Evolutionary conservation across 2,113 vertebrate species (phyloP).

Genomic region (Prunella fulvescens): DNA sequence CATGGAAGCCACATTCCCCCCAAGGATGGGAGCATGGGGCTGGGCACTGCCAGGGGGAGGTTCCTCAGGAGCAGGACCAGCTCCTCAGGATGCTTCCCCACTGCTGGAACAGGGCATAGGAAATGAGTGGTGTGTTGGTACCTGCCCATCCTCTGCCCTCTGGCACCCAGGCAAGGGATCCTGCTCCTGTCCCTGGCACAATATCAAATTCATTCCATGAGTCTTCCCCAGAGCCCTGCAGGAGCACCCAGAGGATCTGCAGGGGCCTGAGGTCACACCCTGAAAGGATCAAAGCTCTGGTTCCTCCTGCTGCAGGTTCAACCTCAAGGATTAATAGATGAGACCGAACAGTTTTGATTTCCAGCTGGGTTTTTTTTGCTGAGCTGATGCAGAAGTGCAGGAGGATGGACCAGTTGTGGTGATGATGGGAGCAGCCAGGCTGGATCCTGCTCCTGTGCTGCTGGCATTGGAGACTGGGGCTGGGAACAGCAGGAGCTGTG

Average conservation of each 20-base stretch:
- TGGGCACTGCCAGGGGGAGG: fast-evolving
- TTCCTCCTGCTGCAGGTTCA: fast-evolving
- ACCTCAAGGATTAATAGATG: not conserved
- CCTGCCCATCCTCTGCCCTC: not conserved
- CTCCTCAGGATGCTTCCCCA: not conserved
- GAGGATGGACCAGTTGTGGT: not conserved
- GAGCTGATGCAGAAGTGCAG: not conserved
- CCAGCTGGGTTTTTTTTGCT: not conserved
- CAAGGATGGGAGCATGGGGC: fast-evolving
- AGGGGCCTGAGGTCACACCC: not conserved
- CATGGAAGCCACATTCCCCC: fast-evolving
- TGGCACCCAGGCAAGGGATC: not conserved
- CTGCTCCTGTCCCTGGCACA: not conserved
- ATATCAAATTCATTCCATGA: not conserved
- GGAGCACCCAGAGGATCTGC: not conserved
- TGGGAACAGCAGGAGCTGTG: not conserved
- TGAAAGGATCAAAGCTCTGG: not conserved
- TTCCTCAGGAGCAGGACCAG: fast-evolving
- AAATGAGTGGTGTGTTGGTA: not conserved
- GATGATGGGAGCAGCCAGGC: not conserved
- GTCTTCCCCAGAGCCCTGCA: not conserved
- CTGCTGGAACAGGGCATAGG: not conserved
- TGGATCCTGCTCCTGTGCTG: not conserved
- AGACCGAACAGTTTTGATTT: not conserved
- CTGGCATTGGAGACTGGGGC: not conserved